Conservation (phyloP, 2,797 vertebrate genomes). For the Furcifer pardalis region DNA sequence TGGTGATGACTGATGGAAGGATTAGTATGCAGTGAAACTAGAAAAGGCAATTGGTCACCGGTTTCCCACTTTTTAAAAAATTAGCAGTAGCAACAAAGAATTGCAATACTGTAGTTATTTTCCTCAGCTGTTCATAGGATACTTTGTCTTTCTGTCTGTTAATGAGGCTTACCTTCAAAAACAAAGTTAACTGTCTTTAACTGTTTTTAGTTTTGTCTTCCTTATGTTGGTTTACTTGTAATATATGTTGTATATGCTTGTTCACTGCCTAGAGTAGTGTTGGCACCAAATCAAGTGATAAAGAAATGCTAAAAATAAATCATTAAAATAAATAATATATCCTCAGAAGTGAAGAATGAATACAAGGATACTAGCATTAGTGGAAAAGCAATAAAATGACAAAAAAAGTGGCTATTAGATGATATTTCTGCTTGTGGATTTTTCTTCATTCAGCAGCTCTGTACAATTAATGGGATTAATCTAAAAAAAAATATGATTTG, state of each 20-base stretch:
- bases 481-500: conserved; percentile 19
- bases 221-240: no score
- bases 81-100: conserved; percentile 20
- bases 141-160: conserved; percentile 43
- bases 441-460: conserved; percentile 46
- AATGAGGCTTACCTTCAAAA: conserved; percentile 52
- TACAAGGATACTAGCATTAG: conserved; percentile 9
- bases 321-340: conserved; percentile 38
- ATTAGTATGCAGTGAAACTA: neutral
- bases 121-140: conserved; percentile 2
- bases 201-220: no score
- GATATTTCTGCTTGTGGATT: conserved; percentile 14
- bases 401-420: conserved; percentile 19
- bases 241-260: no score
- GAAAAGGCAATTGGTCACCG: neutral
- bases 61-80: neutral
- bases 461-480: conserved; percentile 45
- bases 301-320: no score
- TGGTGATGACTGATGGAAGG: no score
- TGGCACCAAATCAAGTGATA: no score
- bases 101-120: conserved; percentile 31
- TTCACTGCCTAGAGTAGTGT: no score
- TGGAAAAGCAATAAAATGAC: conserved; percentile 36
- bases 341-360: conserved; percentile 36
- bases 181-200: no score